Conservation (phyloP, 2,797 vertebrate genomes). For the Pterois miles region DNA sequence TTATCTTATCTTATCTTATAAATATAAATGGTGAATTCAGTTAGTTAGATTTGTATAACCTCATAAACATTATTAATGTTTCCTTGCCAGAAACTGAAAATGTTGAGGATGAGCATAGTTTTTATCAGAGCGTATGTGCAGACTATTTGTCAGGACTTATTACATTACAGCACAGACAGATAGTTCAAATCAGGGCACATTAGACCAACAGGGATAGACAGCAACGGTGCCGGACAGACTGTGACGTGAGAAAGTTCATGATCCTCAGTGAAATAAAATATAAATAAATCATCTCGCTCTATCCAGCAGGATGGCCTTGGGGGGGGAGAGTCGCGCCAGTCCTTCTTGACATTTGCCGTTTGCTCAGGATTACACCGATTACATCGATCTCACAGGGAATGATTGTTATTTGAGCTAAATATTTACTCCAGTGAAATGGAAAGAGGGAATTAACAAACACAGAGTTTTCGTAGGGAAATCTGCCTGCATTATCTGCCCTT, state of each 20-base stretch:
- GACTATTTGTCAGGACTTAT: background rate
- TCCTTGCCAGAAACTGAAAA: background rate
- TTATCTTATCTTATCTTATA: too few species aligned
- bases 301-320: constrained; percentile 39
- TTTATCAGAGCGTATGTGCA: background rate
- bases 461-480: constrained; percentile 40
- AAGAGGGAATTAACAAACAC: constrained; percentile 61
- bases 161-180: background rate
- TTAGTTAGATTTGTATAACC: background rate
- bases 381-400: constrained; percentile 50
- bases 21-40: too few species aligned
- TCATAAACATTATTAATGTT: background rate
- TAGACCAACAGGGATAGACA: background rate
- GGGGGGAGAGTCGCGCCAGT: background rate
- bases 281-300: background rate
- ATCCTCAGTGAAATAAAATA: constrained; percentile 7
- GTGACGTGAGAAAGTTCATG: background rate
- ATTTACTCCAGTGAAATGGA: constrained; percentile 63
- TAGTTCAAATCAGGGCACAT: background rate
- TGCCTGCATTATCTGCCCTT: constrained; percentile 52
- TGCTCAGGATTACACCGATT: constrained; percentile 64
- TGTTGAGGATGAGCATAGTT: background rate
- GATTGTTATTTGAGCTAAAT: constrained; percentile 77
- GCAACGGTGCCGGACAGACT: background rate
- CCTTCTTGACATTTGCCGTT: constrained; percentile 66